Base-by-base conservation (phyloP, 2,113 vertebrate species). In the Pardalotus punctatus region DNA sequence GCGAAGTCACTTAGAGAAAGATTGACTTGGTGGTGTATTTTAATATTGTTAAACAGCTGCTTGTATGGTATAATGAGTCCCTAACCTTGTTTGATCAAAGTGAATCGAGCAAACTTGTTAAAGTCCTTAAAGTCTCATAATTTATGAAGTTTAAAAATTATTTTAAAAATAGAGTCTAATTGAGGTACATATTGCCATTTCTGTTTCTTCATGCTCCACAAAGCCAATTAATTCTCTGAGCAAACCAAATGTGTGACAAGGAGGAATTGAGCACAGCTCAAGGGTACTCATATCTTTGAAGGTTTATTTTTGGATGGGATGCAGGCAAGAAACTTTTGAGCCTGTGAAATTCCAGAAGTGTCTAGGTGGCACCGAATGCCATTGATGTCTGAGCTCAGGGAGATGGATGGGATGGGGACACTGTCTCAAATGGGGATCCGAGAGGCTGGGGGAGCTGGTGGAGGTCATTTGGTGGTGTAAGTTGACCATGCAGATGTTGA, bases 161-260 rank as follows among this genome's bases (percentile, higher is more conserved):
- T 84, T 79, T 86, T 71, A 50, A 96, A 95, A 95, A 88, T 58
- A 84, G 91, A 86, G 80, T 57, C 70, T 93, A 93, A 94, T 83
- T 94, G 90, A 96, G 91, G 78, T 91, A 66, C 83, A 69, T 64
- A 81, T 84, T 93, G 78, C 74, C 80, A 42, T 87, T 94, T 92
- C 82, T 93, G 78, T 86, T 92, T 88, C 72, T 95, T 89, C 88
- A 81, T 96, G 96, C 88, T 96, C 65, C 81, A 91, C 74, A 77
- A 94, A 96, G 86, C 81, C 79, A 96, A 84, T 94, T 96, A 97
- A 96, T 96, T 96, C 76, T 88, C 27, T 57, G 78, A 40, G 74
- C 80, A 95, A 96, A 92, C 79, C 81, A 67, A 81, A 89, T 29
- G 23, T 94, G 74, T 86, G 91, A 86, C 71, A 84, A 82, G 74